Conservation (phyloP, 2,888 invertebrate species). For the Lutraria lutraria region DNA sequence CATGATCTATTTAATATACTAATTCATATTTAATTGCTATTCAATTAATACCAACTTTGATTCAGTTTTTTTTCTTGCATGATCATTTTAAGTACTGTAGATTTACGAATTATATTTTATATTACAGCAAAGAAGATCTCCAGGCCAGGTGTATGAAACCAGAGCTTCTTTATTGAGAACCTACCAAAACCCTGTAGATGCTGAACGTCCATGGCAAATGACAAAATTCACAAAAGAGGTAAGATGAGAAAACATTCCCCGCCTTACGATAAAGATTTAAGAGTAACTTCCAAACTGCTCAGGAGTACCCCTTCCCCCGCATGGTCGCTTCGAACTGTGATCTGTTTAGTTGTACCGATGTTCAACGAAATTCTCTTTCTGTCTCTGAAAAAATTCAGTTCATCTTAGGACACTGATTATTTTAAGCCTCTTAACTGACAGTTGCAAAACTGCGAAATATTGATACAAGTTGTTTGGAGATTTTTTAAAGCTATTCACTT, state of each 20-base stretch:
- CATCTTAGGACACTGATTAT: too few relatives aligned
- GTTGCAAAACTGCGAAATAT: too few relatives aligned
- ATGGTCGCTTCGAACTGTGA: not conserved
- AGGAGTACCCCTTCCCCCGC: not conserved
- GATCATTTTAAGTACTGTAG: not conserved
- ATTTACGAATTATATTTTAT: not conserved
- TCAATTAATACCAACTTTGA: not conserved
- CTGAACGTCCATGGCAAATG: slow-evolving; percentile 84
- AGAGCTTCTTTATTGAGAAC: slow-evolving; percentile 83
- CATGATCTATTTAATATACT: not conserved
- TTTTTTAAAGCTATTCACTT: too few relatives aligned
- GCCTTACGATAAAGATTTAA: not conserved
- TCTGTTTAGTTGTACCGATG: not conserved
- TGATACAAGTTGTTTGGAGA: too few relatives aligned
- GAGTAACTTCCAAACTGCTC: not conserved
- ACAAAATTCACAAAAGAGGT: slow-evolving; percentile 82
- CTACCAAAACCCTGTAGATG: slow-evolving; percentile 85
- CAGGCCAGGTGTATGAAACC: slow-evolving; percentile 82
- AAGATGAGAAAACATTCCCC: slow-evolving; percentile 34
- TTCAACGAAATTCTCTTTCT: not conserved
- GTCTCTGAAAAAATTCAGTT: too few relatives aligned
- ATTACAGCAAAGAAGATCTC: slow-evolving; percentile 72
- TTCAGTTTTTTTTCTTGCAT: not conserved
- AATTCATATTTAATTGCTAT: not conserved
- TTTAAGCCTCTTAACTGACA: too few relatives aligned